These are phyloP conservation scores for Brachionichthys hirsutus DNA, from an alignment of 2,113 vertebrate genomes.

Conservation along the genomic window DNA sequence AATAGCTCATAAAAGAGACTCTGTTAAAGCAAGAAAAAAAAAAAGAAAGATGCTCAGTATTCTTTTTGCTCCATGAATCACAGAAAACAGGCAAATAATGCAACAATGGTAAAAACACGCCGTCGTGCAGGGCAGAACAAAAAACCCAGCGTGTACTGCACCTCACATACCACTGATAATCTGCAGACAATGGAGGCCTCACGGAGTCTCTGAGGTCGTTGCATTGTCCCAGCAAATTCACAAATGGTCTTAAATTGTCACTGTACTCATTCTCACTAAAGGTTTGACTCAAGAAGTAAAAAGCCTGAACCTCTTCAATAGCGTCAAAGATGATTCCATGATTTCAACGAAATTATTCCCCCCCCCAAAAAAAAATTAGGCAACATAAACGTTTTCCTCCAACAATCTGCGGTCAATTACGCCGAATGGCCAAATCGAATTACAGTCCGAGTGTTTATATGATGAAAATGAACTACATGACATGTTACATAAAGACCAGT, in stretches of 20 bases:
- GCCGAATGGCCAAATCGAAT: neutral
- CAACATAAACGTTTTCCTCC: neutral
- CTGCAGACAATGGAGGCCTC: conserved; percentile 23
- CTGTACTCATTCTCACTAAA: neutral
- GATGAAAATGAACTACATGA: conserved; percentile 13
- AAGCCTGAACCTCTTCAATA: too few species aligned
- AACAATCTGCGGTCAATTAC: neutral
- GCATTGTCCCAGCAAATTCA: conserved; percentile 2
- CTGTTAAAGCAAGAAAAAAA: conserved; percentile 20
- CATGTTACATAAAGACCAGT: conserved; percentile 40
- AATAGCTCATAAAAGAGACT: neutral
- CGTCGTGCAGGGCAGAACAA: conserved; percentile 46
- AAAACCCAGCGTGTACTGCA: conserved; percentile 32
- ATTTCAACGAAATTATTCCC: neutral
- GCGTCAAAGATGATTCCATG: conserved; percentile 2
- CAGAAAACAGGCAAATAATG: conserved; percentile 42
- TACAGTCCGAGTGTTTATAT: neutral
- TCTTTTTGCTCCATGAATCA: conserved; percentile 55
- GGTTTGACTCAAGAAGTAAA: neutral
- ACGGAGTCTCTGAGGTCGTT: conserved; percentile 17
- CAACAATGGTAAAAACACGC: conserved; percentile 60
- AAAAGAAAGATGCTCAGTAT: conserved; percentile 34
- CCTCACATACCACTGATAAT: conserved; percentile 17
- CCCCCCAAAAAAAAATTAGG: conserved; percentile 1
- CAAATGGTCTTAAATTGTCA: neutral